Percentiles rank a stretch among this genome's conserved stretches.
Conservation (phyloP, 2,888 invertebrate species). For the Drosophila falleni region DNA sequence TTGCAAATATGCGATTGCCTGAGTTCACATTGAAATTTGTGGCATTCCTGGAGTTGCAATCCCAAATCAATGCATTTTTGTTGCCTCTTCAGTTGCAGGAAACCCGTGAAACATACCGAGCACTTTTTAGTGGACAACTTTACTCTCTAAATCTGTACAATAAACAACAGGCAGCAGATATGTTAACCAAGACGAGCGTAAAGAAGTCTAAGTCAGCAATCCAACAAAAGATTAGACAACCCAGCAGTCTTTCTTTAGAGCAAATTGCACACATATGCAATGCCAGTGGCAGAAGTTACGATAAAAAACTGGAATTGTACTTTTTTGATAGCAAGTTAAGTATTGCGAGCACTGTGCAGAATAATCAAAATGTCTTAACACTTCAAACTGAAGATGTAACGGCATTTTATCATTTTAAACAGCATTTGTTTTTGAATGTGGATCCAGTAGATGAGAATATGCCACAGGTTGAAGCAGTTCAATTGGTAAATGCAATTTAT, state of each 20-base stretch:
- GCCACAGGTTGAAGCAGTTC: slow-evolving; percentile 6
- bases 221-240: slow-evolving; percentile 34
- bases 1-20: slow-evolving; percentile 52
- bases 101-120: slow-evolving; percentile 34
- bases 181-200: not conserved
- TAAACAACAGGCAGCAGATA: slow-evolving; percentile 2
- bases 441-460: not conserved
- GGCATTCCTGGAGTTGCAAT: slow-evolving; percentile 52
- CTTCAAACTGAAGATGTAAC: slow-evolving; percentile 51
- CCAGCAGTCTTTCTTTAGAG: slow-evolving; percentile 9
- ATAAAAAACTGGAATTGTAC: slow-evolving; percentile 37
- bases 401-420: slow-evolving; percentile 69
- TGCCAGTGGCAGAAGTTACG: not conserved
- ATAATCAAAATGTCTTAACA: slow-evolving; percentile 13
- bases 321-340: slow-evolving; percentile 50
- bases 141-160: slow-evolving; percentile 27
- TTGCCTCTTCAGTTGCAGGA: slow-evolving; percentile 46
- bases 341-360: slow-evolving; percentile 8
- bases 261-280: slow-evolving; percentile 45
- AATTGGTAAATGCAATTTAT: slow-evolving; percentile 49
- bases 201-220: not conserved
- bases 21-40: slow-evolving; percentile 62
- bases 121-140: slow-evolving; percentile 54
- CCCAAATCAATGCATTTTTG: slow-evolving; percentile 51
- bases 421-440: slow-evolving; percentile 53